Percentiles rank a stretch among this genome's conserved stretches.
phyloP scores from a whole-genome alignment of 2,888 invertebrate species.

The Zaprionus bogoriensis region DNA sequence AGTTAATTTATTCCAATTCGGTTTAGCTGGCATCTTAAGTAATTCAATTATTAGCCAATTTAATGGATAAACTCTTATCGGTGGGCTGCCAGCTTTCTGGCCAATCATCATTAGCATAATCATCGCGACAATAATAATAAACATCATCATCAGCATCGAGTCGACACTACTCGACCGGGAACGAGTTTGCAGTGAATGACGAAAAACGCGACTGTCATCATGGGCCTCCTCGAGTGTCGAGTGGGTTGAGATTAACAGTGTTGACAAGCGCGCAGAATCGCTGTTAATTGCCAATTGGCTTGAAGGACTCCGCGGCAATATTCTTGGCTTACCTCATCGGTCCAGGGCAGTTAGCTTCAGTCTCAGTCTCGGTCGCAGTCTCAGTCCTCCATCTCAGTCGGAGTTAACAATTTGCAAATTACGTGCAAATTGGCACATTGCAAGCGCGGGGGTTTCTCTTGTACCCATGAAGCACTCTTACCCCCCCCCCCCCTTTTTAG shows the following conservation, averaged over 20 bases:
- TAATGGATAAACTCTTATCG: conserved; percentile 14
- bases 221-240: neutral
- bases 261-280: neutral
- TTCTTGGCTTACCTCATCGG: neutral
- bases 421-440: conserved; percentile 47
- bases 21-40: conserved; percentile 26
- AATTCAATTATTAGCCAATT: conserved; percentile 17
- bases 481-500: neutral
- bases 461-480: neutral
- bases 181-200: neutral
- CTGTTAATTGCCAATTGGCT: neutral
- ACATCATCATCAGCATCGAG: neutral
- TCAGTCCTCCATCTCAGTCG: neutral
- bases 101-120: conserved; percentile 38
- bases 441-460: neutral
- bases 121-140: conserved; percentile 1
- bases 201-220: neutral
- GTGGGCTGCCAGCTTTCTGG: conserved; percentile 16
- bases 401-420: conserved; percentile 6
- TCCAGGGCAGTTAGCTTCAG: too few relatives aligned
- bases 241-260: neutral
- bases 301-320: neutral
- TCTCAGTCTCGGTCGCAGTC: neutral
- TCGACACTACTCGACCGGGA: conserved; percentile 8
- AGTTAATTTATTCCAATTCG: neutral